Evolutionary conservation across 2,888 invertebrate species (phyloP).

Genomic region (Lasioglossum malachurum): DNA sequence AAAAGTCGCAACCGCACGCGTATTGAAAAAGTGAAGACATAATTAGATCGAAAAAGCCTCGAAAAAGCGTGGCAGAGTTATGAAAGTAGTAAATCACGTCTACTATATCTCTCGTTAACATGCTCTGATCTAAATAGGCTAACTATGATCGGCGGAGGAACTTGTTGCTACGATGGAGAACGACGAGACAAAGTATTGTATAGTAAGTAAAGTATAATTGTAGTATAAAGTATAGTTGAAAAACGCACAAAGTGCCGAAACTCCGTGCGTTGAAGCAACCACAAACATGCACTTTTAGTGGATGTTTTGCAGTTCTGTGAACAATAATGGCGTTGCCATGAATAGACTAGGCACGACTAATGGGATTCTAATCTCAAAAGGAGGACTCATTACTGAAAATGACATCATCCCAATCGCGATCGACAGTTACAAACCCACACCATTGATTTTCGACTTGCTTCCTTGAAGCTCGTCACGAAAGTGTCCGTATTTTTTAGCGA

Average conservation of each 20-base stretch:
- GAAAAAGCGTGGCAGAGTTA: background rate
- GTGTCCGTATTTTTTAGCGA: background rate
- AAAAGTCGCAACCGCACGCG: background rate
- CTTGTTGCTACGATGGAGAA: background rate
- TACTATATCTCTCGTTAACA: background rate
- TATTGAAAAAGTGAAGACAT: background rate
- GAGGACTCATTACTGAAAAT: no score
- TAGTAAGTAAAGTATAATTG: background rate
- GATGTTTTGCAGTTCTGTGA: background rate
- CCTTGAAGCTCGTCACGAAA: background rate
- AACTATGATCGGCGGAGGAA: background rate
- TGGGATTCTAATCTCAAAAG: no score
- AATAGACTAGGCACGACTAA: no score
- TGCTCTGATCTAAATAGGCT: background rate
- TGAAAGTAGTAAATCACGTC: slow-evolving; percentile 1
- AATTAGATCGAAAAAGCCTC: background rate
- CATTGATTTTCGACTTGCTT: background rate
- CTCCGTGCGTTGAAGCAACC: no score
- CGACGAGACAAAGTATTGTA: background rate
- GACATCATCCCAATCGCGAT: no score
- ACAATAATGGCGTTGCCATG: background rate
- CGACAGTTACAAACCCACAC: background rate
- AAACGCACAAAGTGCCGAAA: background rate
- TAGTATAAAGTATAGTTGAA: background rate
- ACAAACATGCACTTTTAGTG: background rate